Evolutionary conservation across 2,797 vertebrate genomes (phyloP).

Genomic region (Hydrocynus forskahlii): DNA sequence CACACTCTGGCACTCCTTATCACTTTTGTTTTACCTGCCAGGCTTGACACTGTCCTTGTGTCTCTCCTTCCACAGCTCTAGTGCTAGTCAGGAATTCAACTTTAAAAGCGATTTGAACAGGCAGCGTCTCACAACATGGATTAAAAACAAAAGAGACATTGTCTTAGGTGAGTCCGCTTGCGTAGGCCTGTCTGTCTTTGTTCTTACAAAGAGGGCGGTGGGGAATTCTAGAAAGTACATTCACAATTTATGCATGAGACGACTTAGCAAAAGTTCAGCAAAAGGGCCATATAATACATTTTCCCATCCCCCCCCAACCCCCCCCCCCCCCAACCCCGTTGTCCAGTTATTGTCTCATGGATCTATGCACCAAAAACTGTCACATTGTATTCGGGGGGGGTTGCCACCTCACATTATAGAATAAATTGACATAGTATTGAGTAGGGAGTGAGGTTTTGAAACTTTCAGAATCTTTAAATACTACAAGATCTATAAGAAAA

Average conservation of each 20-base stretch:
- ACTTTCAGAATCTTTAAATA: too few species aligned
- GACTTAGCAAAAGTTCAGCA: not conserved
- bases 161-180: not conserved
- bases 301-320: not conserved
- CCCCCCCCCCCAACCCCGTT: too few species aligned
- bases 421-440: too few species aligned
- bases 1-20: conserved; percentile 21
- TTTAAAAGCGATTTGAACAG: conserved; percentile 20
- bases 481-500: too few species aligned
- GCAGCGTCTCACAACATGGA: not conserved
- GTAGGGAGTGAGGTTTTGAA: too few species aligned
- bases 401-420: too few species aligned
- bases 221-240: conserved; percentile 3
- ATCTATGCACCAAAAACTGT: too few species aligned
- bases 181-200: conserved; percentile 6
- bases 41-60: conserved; percentile 19
- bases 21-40: conserved; percentile 34
- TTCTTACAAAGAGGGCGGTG: not conserved
- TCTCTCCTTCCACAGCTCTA: conserved; percentile 30
- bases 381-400: too few species aligned
- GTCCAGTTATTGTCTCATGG: not conserved
- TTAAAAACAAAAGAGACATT: conserved; percentile 21
- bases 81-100: conserved; percentile 39
- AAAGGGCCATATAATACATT: not conserved
- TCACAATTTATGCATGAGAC: not conserved